Conservation (phyloP, 1,140 invertebrate genomes). For the Nymphalis io region DNA sequence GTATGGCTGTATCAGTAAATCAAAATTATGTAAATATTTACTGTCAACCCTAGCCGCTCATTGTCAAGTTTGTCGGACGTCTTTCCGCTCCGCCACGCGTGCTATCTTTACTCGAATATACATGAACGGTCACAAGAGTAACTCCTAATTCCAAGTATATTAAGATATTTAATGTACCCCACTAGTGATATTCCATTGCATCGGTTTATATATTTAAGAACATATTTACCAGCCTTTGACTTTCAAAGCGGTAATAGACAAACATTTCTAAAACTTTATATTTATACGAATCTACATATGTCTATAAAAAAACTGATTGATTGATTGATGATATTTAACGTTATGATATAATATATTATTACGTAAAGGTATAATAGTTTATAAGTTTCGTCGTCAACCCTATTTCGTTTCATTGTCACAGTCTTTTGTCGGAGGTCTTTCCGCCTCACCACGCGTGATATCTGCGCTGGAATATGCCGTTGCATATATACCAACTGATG, state of each 20-base stretch:
- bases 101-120: constrained; percentile 26
- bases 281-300: too few relatives aligned
- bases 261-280: too few relatives aligned
- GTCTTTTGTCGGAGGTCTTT: constrained; percentile 74
- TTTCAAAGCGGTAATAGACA: too few relatives aligned
- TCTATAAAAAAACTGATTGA: too few relatives aligned
- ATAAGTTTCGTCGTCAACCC: constrained; percentile 49
- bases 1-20: constrained; percentile 21
- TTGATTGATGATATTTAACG: too few relatives aligned
- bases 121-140: constrained; percentile 19
- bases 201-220: too few relatives aligned
- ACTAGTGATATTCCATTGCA: too few relatives aligned
- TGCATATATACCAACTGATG: constrained; percentile 9
- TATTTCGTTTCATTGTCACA: constrained; percentile 68
- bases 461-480: constrained; percentile 44
- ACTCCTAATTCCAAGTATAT: not conserved
- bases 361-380: not conserved
- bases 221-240: too few relatives aligned
- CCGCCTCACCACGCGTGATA: constrained; percentile 68
- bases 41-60: constrained; percentile 50
- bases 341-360: too few relatives aligned
- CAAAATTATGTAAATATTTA: constrained; percentile 41
- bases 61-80: constrained; percentile 16
- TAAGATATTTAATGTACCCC: not conserved
- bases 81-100: constrained; percentile 16